Evolutionary conservation across 1,140 invertebrate genomes (phyloP), one percentile per base, ranked within the genome.

Genomic region (Drosophila rhopaloa): DNA sequence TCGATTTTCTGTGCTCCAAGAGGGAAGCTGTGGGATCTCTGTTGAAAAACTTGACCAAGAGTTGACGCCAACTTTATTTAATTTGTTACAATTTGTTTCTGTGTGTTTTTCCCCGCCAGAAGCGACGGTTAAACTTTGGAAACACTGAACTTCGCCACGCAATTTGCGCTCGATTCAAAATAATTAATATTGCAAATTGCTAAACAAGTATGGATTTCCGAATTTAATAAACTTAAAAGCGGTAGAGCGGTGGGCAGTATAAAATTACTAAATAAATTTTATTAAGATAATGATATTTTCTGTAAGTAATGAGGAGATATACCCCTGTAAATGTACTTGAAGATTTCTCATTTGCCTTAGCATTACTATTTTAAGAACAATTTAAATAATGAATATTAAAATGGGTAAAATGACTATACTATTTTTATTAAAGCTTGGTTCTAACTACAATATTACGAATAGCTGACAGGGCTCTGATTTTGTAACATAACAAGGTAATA

Each of bases 1-100:
- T 85, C 67, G 81, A 67, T 83, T 80, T 76, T 51, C 14, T 61
- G 70, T 43, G 40, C 43, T 59, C 43, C 35, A 55, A 48, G 43
- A 48, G 67, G 43, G 51, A 37, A 71, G 37, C 63, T 35, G 65
- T 10, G 19, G 63, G 38, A 44, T 11, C 37, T 68, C 48, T 29
- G 65, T 37, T 35, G 16, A 46, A 43, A 60, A 61, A 60, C 67
- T 72, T 65, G 71, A 32, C 68, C 50, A 75, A 54, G 46, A 66
- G 32, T 75, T 76, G 72, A 54, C 35, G 40, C 60, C 66, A 72
- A 73, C 70, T 61, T 73, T 53, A 53, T 72, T 72, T 41, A 60
- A 60, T 56, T 71, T 71, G 43, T 29, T 70, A 37, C 46, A 41
- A 32, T 41, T 48, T 41, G 37, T 57, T 50, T 72, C 35, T 13